A percentile compares a stretch with the other conserved stretches of the same genome.
Evolutionary conservation across 2,113 vertebrate species (phyloP).

Genomic region (Dipodomys stephensi): DNA sequence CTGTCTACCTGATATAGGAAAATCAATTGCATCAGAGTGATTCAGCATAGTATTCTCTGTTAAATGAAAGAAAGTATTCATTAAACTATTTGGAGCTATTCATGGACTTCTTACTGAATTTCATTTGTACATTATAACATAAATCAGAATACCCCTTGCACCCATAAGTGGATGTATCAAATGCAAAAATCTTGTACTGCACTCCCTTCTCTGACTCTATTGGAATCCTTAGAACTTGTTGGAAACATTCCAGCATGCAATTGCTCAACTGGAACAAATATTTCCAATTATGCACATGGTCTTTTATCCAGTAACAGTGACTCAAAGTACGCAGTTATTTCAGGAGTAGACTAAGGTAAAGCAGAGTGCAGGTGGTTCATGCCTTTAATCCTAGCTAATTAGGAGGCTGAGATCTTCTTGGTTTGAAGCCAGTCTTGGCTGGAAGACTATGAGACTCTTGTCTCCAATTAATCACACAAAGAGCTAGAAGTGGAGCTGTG

Average conservation of each 20-base stretch:
- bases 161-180: background rate
- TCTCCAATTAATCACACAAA: too few species aligned
- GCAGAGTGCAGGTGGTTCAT: too few species aligned
- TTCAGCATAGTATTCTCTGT: background rate
- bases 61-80: background rate
- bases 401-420: too few species aligned
- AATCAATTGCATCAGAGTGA: background rate
- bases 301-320: background rate
- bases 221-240: background rate
- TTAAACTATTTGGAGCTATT: background rate
- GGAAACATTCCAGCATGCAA: background rate
- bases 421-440: too few species aligned
- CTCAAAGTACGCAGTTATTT: background rate
- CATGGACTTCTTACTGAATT: background rate
- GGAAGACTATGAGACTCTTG: too few species aligned
- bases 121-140: background rate
- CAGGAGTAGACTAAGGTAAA: background rate
- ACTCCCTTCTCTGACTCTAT: background rate
- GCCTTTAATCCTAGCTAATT: too few species aligned
- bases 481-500: too few species aligned
- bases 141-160: background rate
- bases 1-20: background rate
- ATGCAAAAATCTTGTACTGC: background rate
- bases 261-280: background rate
- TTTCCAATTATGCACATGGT: background rate